A percentile compares a stretch with the other conserved stretches of the same genome.
These are phyloP conservation scores for Lepidocyrtoides sp. DNA, from an alignment of 2,888 invertebrate genomes.

Conservation along the genomic window DNA sequence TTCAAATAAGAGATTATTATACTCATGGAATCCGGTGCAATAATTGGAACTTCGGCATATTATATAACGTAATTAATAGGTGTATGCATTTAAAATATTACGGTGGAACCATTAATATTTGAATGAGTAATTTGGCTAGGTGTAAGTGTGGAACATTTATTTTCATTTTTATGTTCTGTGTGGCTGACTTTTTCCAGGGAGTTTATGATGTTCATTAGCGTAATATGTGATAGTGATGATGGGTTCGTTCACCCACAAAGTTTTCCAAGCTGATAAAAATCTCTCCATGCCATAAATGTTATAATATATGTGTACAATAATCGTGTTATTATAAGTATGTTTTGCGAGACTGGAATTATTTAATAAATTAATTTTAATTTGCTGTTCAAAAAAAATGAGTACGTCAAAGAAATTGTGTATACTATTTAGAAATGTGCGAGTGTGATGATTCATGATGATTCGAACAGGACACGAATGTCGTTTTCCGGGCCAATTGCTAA, in stretches of 20 bases:
- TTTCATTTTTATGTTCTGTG: not conserved
- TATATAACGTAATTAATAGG: not conserved
- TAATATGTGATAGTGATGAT: constrained; percentile 39
- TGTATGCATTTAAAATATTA: not conserved
- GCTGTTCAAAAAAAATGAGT: not conserved
- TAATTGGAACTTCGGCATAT: constrained; percentile 55
- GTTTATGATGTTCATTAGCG: not conserved
- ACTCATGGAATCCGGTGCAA: constrained; percentile 76
- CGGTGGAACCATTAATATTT: too few relatives aligned
- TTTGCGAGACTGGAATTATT: constrained; percentile 53
- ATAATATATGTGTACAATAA: constrained; percentile 67
- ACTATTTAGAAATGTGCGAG: not conserved
- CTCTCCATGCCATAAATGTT: constrained; percentile 70
- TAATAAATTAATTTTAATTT: not conserved
- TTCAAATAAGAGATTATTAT: constrained; percentile 66
- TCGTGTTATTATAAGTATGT: constrained; percentile 47
- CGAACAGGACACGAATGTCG: constrained; percentile 26
- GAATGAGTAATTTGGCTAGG: not conserved
- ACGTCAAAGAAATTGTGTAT: not conserved
- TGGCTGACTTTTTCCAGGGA: not conserved
- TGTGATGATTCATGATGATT: not conserved
- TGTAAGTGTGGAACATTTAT: not conserved
- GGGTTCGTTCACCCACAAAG: not conserved
- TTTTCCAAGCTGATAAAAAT: constrained; percentile 61
- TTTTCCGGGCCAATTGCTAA: constrained; percentile 72